phyloP scores from a whole-genome alignment of 2,797 vertebrate genomes.

The Anabacerthia variegaticeps region DNA sequence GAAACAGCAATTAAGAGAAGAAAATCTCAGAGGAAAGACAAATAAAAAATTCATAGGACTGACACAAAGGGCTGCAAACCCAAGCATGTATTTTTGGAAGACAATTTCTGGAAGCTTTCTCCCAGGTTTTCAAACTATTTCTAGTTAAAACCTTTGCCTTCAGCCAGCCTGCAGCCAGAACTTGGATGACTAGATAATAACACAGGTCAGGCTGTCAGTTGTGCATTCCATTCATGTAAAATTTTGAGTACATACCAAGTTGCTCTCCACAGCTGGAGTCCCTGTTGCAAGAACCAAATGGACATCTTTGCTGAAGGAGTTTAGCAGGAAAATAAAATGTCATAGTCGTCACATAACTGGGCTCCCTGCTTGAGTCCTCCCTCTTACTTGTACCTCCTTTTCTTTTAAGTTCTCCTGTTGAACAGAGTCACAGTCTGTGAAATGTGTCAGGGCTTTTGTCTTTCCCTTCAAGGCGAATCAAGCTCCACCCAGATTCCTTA shows the following conservation, averaged over 20 bases:
- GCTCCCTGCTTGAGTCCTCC: background rate
- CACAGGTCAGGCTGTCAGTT: background rate
- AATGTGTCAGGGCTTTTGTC: background rate
- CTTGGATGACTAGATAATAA: background rate
- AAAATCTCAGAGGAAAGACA: background rate
- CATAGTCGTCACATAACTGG: background rate
- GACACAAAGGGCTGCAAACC: background rate
- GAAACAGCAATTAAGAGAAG: background rate
- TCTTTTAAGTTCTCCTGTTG: background rate
- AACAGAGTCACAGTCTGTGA: background rate
- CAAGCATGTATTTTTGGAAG: background rate
- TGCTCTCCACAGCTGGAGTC: background rate
- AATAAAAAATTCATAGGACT: background rate
- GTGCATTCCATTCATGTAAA: background rate
- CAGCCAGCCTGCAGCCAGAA: background rate
- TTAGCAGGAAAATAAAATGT: background rate
- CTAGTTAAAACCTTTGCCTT: background rate
- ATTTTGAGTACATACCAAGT: background rate
- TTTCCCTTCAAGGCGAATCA: background rate
- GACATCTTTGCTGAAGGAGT: background rate
- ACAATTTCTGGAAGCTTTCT: background rate
- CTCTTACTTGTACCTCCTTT: background rate
- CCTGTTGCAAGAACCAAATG: background rate
- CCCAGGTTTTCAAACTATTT: background rate
- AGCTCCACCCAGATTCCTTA: background rate